Evolutionary conservation across 1,140 invertebrate genomes (phyloP).

Genomic region (Holcopasites calliopsidis): DNA sequence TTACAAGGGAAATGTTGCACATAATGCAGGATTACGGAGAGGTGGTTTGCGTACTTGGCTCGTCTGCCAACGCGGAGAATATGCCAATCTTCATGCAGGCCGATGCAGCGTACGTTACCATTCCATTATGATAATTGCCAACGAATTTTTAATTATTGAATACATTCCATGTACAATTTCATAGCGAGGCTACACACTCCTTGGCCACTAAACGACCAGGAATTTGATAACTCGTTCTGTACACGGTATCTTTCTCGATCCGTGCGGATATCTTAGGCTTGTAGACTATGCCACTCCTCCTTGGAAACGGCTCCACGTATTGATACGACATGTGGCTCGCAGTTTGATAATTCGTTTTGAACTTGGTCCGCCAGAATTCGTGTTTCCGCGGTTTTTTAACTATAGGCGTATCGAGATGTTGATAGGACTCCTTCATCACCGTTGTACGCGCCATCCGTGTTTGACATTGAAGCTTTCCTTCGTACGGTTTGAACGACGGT

Average conservation of each 20-base stretch:
- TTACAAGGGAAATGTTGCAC: constrained; percentile 93
- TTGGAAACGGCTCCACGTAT: neutral
- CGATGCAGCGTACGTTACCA: constrained; percentile 91
- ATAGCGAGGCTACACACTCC: neutral
- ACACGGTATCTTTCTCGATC: constrained; percentile 14
- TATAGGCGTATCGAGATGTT: neutral
- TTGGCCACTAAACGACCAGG: constrained; percentile 2
- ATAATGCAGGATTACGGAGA: constrained; percentile 98
- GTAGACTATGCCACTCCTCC: neutral
- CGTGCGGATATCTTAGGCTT: neutral
- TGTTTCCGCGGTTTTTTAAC: neutral
- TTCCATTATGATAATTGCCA: constrained; percentile 2
- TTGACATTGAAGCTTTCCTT: neutral
- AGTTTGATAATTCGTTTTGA: constrained; percentile 18
- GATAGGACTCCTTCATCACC: constrained; percentile 22
- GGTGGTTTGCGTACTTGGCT: constrained; percentile 94
- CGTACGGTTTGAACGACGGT: neutral
- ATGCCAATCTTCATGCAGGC: constrained; percentile 96
- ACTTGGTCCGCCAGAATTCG: constrained; percentile 19
- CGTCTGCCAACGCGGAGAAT: constrained; percentile 93
- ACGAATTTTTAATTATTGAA: neutral
- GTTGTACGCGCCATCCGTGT: neutral
- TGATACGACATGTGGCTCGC: constrained; percentile 18
- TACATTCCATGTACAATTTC: neutral
- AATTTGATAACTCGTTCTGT: constrained; percentile 10